A percentile compares a stretch with the other conserved stretches of the same genome.
These are phyloP conservation scores for Enteromius mattozi DNA, from an alignment of 2,797 vertebrate genomes.

Conservation along the genomic window DNA sequence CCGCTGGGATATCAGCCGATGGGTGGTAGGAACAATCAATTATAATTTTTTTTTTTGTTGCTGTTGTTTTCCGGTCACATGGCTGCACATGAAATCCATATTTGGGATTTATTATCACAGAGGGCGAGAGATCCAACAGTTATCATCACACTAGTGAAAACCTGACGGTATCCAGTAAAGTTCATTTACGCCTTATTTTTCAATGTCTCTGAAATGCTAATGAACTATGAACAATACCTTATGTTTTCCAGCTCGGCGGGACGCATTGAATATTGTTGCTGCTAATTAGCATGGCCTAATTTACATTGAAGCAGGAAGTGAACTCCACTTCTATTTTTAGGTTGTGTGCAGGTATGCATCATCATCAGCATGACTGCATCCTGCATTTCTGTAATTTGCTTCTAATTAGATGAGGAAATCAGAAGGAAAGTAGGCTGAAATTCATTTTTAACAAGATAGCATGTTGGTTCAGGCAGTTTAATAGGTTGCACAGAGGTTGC, in stretches of 20 bases:
- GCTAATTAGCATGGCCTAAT: conserved; percentile 78
- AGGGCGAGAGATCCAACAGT: neutral
- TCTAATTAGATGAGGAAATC: conserved; percentile 65
- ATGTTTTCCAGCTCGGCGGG: conserved; percentile 48
- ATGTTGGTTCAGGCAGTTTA: conserved; percentile 52
- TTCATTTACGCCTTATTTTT: conserved; percentile 29
- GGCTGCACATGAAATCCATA: conserved; percentile 10
- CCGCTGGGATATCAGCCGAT: conserved; percentile 47
- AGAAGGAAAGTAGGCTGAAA: conserved; percentile 67
- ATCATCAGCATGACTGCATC: conserved; percentile 49
- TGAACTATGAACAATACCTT: conserved; percentile 52
- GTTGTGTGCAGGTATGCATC: conserved; percentile 60
- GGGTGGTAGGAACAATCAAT: conserved; percentile 50
- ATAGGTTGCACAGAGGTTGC: conserved; percentile 54
- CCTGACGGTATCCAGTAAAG: conserved; percentile 6
- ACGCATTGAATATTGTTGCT: conserved; percentile 64
- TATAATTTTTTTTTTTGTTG: conserved; percentile 11
- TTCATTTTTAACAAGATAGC: conserved; percentile 51
- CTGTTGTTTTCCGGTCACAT: conserved; percentile 27
- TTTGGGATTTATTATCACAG: neutral
- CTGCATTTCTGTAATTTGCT: conserved; percentile 57
- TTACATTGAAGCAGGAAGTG: conserved; percentile 66
- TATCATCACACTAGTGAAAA: conserved; percentile 16
- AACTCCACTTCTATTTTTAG: conserved; percentile 63
- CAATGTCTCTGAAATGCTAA: conserved; percentile 53